Conservation (phyloP, 92 coral and sea anemone genomes). For the Virgularia gustaviana region DNA sequence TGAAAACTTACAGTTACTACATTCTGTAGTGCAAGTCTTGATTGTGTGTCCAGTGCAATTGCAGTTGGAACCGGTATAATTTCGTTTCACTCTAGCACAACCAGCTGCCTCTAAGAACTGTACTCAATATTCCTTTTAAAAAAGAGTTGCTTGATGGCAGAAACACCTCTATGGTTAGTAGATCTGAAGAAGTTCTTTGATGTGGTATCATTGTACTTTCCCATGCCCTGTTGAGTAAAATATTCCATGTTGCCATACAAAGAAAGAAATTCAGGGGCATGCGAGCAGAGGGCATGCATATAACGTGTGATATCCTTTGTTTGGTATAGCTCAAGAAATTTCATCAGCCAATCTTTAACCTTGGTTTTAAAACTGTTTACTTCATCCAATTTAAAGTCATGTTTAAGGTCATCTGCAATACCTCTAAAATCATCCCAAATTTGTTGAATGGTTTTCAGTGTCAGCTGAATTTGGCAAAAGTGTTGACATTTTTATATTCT, state of each 20-base stretch:
- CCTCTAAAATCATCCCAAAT: conserved; percentile 50
- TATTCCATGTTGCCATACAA: neutral
- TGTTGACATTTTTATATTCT: conserved; percentile 36
- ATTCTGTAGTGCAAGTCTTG: conserved; percentile 53
- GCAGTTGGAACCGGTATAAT: conserved; percentile 38
- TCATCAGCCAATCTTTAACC: neutral
- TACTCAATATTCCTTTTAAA: conserved; percentile 55
- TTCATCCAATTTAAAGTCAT: conserved; percentile 38
- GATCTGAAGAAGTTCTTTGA: conserved; percentile 54
- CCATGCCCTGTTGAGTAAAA: conserved; percentile 44
- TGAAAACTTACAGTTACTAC: too few relatives aligned
- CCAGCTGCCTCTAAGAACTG: conserved; percentile 49
- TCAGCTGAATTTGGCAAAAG: conserved; percentile 45
- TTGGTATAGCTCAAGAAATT: conserved; percentile 17
- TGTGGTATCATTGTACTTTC: conserved; percentile 49
- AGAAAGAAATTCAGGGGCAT: conserved; percentile 25
- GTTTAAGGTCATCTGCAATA: conserved; percentile 49
- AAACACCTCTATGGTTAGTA: conserved; percentile 54
- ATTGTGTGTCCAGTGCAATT: conserved; percentile 31
- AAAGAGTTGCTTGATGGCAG: conserved; percentile 49
- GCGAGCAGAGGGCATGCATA: conserved; percentile 47
- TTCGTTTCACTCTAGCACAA: conserved; percentile 37
- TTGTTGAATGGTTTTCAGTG: conserved; percentile 36
- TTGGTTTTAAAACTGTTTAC: neutral
- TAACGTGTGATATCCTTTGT: conserved; percentile 35